Evolutionary conservation across 2,888 invertebrate genomes (phyloP), one percentile per base, ranked within the genome.

Genomic region (Apotomis turbidana): DNA sequence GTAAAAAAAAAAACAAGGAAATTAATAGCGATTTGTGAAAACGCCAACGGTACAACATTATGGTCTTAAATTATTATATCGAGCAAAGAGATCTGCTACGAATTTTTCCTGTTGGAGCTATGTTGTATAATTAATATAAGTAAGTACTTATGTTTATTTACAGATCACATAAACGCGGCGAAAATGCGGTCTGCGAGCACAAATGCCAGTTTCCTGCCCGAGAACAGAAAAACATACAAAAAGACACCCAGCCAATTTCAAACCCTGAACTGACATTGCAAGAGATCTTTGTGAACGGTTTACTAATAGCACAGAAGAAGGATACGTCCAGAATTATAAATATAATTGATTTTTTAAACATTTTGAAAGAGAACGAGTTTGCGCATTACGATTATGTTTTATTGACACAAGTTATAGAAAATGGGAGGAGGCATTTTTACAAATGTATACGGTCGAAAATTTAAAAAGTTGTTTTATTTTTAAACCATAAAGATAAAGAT

Each of bases 381-480:
- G 38, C 67, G 2, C 54, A 68, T 15, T 71, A 57, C 4, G 77
- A 77, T 61, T 76, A 70, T 44, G 64, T 76, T 36, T 49, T 75
- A n/a, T 62, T 73, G 44, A 61, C 58, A 8, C 68, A 71, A 8
- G 52, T 70, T 0, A 71, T 51, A 27, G 68, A 69, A 5, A 75
- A 73, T 60, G 64, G 67, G 6, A 52, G 62, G 4, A 69, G 51
- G 55, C 55, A 38, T 68, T 36, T 70, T 60, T 58, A 49, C 38
- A 67, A 76, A 73, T 75, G 73, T 69, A 75, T 63, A 44, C 54
- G 61, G 52, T 76, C 77, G 3, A 77, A 77, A 67, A 60, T 77
- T 38, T 76, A 62, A 62, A 13, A 4, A 10, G 4, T 59, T 70
- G 51, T 63, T 75, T 68, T 69, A 55, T 27, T 27, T 27, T 27